phyloP scores from a whole-genome alignment of 1,140 invertebrate species.

The Diplogasteroides magnus region DNA sequence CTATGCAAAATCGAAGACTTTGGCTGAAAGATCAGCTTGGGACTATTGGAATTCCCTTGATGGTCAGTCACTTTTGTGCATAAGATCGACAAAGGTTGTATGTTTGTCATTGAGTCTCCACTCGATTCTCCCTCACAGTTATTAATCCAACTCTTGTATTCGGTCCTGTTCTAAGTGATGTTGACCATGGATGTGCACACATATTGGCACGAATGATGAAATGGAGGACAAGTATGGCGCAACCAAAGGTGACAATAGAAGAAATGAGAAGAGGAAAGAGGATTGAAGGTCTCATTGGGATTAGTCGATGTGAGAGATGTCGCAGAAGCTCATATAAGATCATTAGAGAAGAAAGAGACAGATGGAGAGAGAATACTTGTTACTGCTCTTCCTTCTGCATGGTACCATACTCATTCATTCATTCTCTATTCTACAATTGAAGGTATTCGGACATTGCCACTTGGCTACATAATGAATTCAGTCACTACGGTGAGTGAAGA shows the following conservation, averaged over 20 bases:
- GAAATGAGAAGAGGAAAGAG: background rate
- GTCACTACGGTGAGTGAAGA: background rate
- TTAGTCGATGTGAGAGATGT: conserved; percentile 64
- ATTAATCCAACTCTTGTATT: conserved; percentile 62
- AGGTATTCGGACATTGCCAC: background rate
- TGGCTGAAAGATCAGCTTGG: conserved; percentile 64
- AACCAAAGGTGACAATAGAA: background rate
- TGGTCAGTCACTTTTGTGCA: conserved; percentile 7
- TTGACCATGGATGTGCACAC: conserved; percentile 55
- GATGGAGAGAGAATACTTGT: conserved; percentile 32
- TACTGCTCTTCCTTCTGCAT: background rate
- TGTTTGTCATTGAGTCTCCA: too few species aligned
- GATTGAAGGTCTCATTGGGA: conserved; percentile 39
- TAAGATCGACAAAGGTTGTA: too few species aligned
- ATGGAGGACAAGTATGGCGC: background rate
- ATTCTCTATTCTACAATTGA: too few species aligned
- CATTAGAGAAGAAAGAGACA: conserved; percentile 60
- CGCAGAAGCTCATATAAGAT: conserved; percentile 61
- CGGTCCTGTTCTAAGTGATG: conserved; percentile 60
- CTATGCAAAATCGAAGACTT: conserved; percentile 62
- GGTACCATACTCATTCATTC: too few species aligned
- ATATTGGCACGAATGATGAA: conserved; percentile 45
- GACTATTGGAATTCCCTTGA: conserved; percentile 56
- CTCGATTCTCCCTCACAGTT: conserved; percentile 60
- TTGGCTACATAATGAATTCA: background rate